phyloP scores from a whole-genome alignment of 1,140 invertebrate genomes.

The Drosophila erecta region DNA sequence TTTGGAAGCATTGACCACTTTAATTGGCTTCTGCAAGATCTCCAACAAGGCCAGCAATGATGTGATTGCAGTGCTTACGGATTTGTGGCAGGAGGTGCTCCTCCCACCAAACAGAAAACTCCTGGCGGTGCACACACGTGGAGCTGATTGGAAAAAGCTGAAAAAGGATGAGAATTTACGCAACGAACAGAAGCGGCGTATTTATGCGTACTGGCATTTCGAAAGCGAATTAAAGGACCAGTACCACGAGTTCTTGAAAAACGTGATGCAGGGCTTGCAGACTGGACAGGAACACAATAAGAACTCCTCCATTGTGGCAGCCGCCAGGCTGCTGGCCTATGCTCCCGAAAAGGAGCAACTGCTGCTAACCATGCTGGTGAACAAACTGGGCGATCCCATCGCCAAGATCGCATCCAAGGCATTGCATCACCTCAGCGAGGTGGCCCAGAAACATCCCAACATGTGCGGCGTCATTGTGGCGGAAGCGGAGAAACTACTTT shows the following conservation, averaged over 20 bases:
- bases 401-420: slow-evolving; percentile 94
- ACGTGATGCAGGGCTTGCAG: slow-evolving; percentile 78
- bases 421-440: slow-evolving; percentile 93
- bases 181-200: slow-evolving; percentile 80
- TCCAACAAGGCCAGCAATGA: slow-evolving; percentile 89
- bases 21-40: slow-evolving; percentile 90
- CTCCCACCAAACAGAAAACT: slow-evolving; percentile 89
- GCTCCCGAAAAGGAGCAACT: slow-evolving; percentile 96
- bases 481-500: slow-evolving; percentile 96
- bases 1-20: slow-evolving; percentile 86
- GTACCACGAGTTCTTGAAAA: slow-evolving; percentile 86
- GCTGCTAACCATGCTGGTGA: slow-evolving; percentile 93
- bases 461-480: slow-evolving; percentile 95
- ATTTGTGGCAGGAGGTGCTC: slow-evolving; percentile 89
- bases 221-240: slow-evolving; percentile 90
- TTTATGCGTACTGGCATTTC: slow-evolving; percentile 88
- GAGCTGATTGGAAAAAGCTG: slow-evolving; percentile 83
- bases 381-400: slow-evolving; percentile 97
- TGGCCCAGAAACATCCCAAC: slow-evolving; percentile 94
- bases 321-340: slow-evolving; percentile 91
- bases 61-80: slow-evolving; percentile 88
- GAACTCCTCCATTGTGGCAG: slow-evolving; percentile 91
- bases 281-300: slow-evolving; percentile 89
- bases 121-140: slow-evolving; percentile 88
- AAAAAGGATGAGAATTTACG: slow-evolving; percentile 59